phyloP scores from a whole-genome alignment of 2,888 invertebrate genomes.

The Drosophila greeni region DNA sequence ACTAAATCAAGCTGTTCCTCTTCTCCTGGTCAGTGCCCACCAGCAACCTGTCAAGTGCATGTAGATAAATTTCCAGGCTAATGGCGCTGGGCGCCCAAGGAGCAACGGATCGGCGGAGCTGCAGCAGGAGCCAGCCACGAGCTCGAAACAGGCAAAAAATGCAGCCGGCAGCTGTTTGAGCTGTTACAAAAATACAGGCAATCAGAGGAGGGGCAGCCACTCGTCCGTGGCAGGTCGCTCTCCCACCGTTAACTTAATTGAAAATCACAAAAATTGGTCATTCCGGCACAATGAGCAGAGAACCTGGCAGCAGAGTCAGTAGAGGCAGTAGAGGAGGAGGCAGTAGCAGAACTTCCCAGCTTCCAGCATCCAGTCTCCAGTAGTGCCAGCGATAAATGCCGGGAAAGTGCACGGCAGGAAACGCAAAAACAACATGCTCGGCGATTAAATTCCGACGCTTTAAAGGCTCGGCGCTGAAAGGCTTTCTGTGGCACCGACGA shows the following conservation, averaged over 20 bases:
- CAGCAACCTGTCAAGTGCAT: slow-evolving; percentile 71
- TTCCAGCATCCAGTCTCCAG: background rate
- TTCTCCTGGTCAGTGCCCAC: slow-evolving; percentile 18
- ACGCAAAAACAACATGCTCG: slow-evolving; percentile 36
- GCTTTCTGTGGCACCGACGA: slow-evolving; percentile 29
- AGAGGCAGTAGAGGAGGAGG: slow-evolving; percentile 18
- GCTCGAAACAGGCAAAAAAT: slow-evolving; percentile 30
- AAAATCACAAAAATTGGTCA: slow-evolving; percentile 75
- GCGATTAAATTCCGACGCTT: slow-evolving; percentile 50
- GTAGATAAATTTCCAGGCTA: slow-evolving; percentile 70
- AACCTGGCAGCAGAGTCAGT: slow-evolving; percentile 53
- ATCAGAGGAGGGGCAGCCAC: slow-evolving; percentile 42
- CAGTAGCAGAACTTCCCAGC: background rate
- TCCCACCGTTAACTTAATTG: slow-evolving; percentile 66
- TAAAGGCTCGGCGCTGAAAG: slow-evolving; percentile 39
- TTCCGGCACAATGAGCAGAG: slow-evolving; percentile 71
- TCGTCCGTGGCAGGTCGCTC: slow-evolving; percentile 14
- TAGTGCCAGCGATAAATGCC: slow-evolving; percentile 55
- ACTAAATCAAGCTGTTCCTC: slow-evolving; percentile 60
- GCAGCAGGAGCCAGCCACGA: slow-evolving; percentile 9
- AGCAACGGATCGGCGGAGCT: slow-evolving; percentile 14
- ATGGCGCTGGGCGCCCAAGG: slow-evolving; percentile 63
- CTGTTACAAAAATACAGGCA: slow-evolving; percentile 51
- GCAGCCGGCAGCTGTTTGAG: slow-evolving; percentile 63
- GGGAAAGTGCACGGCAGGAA: slow-evolving; percentile 55